Percentiles rank a stretch among this genome's conserved stretches.
These are phyloP conservation scores for Lithobates sylvaticus DNA, from an alignment of 2,797 vertebrate species.

Conservation along the genomic window DNA sequence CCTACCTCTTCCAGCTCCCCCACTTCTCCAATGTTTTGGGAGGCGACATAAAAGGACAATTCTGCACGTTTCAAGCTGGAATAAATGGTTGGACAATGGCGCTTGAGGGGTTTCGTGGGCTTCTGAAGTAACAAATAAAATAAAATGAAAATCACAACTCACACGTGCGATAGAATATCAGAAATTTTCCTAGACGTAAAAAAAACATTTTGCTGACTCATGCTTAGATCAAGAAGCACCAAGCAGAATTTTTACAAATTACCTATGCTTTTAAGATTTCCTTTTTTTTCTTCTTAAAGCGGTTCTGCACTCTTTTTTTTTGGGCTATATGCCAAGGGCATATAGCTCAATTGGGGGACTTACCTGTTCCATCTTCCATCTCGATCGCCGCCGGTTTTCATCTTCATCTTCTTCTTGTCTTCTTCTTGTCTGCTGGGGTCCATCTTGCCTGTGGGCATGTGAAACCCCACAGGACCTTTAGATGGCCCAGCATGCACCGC, in stretches of 20 bases:
- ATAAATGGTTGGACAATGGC: slow-evolving; percentile 38
- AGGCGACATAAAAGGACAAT: slow-evolving; percentile 24
- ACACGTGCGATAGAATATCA: slow-evolving; percentile 16
- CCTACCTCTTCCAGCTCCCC: not conserved
- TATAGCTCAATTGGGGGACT: too few species aligned
- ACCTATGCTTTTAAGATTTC: too few species aligned
- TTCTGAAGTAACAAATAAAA: slow-evolving; percentile 5
- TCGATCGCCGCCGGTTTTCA: too few species aligned
- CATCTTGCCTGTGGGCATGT: too few species aligned
- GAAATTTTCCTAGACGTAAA: not conserved
- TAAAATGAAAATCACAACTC: slow-evolving; percentile 8
- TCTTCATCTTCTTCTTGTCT: too few species aligned
- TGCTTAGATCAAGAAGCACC: not conserved
- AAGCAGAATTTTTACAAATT: not conserved
- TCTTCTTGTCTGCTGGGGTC: too few species aligned
- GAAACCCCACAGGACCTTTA: too few species aligned
- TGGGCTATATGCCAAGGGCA: too few species aligned
- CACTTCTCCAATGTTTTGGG: slow-evolving; percentile 13
- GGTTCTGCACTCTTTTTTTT: too few species aligned
- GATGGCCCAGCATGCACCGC: too few species aligned
- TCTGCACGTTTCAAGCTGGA: slow-evolving; percentile 10
- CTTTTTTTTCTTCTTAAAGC: not conserved
- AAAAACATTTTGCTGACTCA: slow-evolving; percentile 19
- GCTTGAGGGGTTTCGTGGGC: slow-evolving; percentile 2
- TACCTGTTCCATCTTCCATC: too few species aligned